Percentiles rank a stretch among this genome's conserved stretches.
phyloP scores from a whole-genome alignment of 1,140 invertebrate genomes.

The Aphelenchoides fujianensis region DNA sequence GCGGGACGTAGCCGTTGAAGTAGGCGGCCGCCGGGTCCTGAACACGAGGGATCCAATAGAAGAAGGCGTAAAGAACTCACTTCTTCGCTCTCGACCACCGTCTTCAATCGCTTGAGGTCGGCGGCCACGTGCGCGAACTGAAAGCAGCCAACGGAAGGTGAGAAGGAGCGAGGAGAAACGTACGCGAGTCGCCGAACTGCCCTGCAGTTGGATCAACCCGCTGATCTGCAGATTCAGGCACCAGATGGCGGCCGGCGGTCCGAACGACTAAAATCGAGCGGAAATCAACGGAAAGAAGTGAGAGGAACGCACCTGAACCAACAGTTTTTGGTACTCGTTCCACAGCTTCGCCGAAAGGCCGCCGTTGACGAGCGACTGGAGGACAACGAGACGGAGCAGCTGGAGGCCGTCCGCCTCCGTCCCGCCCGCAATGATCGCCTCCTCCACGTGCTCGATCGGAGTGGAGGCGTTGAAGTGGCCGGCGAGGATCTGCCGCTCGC shows the following conservation, averaged over 20 bases:
- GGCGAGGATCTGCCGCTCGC: neutral
- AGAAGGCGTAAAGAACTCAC: too few relatives aligned
- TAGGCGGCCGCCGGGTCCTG: neutral
- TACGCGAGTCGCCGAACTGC: neutral
- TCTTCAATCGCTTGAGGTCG: constrained; percentile 1
- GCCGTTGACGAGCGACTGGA: constrained; percentile 79
- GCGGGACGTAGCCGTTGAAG: constrained; percentile 6
- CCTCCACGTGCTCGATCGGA: neutral
- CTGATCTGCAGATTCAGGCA: constrained; percentile 14
- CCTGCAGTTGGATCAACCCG: neutral
- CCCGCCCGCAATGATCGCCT: neutral
- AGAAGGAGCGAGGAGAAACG: neutral
- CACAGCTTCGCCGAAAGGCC: constrained; percentile 84
- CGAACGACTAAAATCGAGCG: constrained; percentile 10
- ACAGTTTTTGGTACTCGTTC: constrained; percentile 86
- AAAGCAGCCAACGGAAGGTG: neutral
- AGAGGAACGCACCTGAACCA: constrained; percentile 66
- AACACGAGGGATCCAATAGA: too few relatives aligned
- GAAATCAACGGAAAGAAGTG: neutral
- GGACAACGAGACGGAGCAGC: constrained; percentile 80
- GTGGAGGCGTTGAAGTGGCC: neutral
- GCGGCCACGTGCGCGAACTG: constrained; percentile 8
- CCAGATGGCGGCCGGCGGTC: constrained; percentile 3
- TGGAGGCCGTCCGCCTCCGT: constrained; percentile 42
- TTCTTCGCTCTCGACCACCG: neutral